Conservation (phyloP, 2,888 invertebrate genomes). For the Eugnorisma glareosa region DNA sequence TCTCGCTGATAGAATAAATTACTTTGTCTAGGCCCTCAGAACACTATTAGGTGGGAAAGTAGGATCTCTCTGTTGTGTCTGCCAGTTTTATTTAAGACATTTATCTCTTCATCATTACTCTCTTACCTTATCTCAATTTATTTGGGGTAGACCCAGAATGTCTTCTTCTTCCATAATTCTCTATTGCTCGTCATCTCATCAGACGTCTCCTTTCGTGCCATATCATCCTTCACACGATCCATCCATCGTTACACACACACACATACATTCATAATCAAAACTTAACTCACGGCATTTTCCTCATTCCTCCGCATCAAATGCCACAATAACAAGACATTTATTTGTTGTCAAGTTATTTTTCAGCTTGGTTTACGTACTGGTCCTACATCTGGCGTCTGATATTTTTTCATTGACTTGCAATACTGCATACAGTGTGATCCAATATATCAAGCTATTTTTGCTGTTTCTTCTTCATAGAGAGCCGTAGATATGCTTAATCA, state of each 20-base stretch:
- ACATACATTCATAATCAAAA: too few relatives aligned
- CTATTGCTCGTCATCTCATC: too few relatives aligned
- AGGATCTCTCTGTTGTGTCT: background rate
- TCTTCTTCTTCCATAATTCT: too few relatives aligned
- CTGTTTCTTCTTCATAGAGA: background rate
- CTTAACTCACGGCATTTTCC: too few relatives aligned
- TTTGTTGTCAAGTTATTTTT: background rate
- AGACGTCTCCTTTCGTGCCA: too few relatives aligned
- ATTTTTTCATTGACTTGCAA: background rate
- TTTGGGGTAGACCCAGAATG: too few relatives aligned
- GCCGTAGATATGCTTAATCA: background rate
- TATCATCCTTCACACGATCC: too few relatives aligned
- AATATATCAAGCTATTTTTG: background rate
- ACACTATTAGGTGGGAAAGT: background rate
- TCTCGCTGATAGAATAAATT: background rate
- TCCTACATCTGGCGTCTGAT: background rate
- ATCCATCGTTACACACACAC: too few relatives aligned
- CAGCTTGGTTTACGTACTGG: background rate
- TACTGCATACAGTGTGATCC: background rate
- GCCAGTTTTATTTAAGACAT: background rate
- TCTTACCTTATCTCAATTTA: too few relatives aligned
- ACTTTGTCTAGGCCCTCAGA: background rate
- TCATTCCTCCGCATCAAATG: too few relatives aligned
- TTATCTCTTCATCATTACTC: too few relatives aligned
- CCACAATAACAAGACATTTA: background rate